Evolutionary conservation across 2,113 vertebrate species (phyloP).

Genomic region (Ramphastos sulfuratus): DNA sequence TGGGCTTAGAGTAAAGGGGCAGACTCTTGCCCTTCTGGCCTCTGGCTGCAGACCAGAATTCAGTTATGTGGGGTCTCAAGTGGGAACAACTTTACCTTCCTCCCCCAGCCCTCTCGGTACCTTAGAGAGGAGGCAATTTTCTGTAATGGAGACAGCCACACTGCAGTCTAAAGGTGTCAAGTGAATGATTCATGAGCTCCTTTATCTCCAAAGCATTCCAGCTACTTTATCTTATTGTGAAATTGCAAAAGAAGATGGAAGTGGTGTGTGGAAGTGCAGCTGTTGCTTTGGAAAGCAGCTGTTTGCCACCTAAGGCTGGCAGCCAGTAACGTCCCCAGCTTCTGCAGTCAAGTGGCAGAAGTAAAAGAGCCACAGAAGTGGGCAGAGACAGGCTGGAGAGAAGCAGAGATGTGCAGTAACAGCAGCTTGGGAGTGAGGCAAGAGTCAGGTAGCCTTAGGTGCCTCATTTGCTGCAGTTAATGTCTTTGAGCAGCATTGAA

Average conservation of each 20-base stretch:
- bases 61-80: background rate
- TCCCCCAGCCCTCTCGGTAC: background rate
- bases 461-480: slow-evolving; percentile 32
- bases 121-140: slow-evolving; percentile 9
- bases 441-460: slow-evolving; percentile 30
- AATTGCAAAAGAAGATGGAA: slow-evolving; percentile 35
- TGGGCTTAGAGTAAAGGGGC: too few relatives aligned
- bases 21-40: too few relatives aligned
- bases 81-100: background rate
- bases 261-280: slow-evolving; percentile 46
- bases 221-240: slow-evolving; percentile 16
- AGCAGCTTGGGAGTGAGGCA: slow-evolving; percentile 14
- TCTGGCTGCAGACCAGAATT: too few relatives aligned
- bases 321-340: background rate
- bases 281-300: slow-evolving; percentile 59
- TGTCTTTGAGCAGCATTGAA: background rate
- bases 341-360: background rate
- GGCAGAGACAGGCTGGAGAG: background rate
- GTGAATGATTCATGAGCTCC: slow-evolving; percentile 51
- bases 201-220: slow-evolving; percentile 29
- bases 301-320: background rate
- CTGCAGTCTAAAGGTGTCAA: slow-evolving; percentile 26
- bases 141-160: slow-evolving; percentile 31
- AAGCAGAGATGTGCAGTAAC: background rate
- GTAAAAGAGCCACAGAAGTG: background rate